Percentiles rank a stretch among this genome's conserved stretches.
phyloP scores from a whole-genome alignment of 1,140 invertebrate species.

The Rhagoletis pomonella region DNA sequence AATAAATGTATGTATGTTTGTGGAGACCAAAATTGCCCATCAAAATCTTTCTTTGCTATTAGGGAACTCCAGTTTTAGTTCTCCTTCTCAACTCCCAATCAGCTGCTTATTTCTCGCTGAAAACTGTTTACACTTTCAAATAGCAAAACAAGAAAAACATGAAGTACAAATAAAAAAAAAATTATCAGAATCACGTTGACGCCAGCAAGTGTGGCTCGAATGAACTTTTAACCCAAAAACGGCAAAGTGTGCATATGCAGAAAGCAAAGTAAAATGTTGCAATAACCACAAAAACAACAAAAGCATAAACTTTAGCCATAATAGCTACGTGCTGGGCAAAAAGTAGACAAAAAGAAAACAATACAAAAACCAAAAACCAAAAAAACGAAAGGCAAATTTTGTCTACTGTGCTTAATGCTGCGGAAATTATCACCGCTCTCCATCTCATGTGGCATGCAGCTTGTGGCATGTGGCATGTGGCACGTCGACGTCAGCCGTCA shows the following conservation, averaged over 20 bases:
- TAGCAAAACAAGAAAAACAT: too few species aligned
- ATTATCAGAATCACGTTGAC: conserved; percentile 2
- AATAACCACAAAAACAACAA: neutral
- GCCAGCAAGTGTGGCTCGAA: neutral
- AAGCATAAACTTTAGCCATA: neutral
- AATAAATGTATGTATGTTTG: too few species aligned
- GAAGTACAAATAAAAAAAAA: neutral
- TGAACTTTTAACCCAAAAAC: conserved; percentile 35
- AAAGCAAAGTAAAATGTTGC: conserved; percentile 25
- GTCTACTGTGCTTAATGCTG: conserved; percentile 36
- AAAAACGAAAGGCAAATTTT: neutral
- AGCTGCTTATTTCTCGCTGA: too few species aligned
- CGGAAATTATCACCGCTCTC: conserved; percentile 34
- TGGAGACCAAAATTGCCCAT: too few species aligned
- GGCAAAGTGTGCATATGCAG: conserved; percentile 2
- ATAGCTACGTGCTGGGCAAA: conserved; percentile 16
- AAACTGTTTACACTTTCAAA: too few species aligned
- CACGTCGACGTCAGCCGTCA: conserved; percentile 39
- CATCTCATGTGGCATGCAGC: conserved; percentile 3
- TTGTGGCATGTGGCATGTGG: conserved; percentile 48
- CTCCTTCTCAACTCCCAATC: too few species aligned
- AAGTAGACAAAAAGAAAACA: neutral
- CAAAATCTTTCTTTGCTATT: too few species aligned
- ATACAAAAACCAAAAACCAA: neutral
- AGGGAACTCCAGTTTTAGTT: too few species aligned